Conservation (phyloP, 2,888 invertebrate genomes). For the Andrena hattorfiana region DNA sequence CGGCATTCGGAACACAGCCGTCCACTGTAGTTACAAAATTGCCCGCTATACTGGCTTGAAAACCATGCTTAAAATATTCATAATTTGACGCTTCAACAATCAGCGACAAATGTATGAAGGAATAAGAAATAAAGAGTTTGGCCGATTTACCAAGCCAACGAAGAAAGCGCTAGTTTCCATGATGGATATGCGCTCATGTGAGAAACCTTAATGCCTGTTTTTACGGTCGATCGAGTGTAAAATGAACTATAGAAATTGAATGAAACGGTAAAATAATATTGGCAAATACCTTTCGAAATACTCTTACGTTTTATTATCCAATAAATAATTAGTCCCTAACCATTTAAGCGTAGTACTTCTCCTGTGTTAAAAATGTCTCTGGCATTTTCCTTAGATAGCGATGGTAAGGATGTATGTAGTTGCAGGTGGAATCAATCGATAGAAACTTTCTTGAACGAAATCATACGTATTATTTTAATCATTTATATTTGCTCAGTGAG, state of each 20-base stretch:
- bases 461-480: no score
- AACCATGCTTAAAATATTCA: neutral
- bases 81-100: neutral
- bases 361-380: no score
- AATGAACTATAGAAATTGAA: slow-evolving; percentile 41
- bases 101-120: neutral
- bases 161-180: slow-evolving; percentile 7
- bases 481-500: no score
- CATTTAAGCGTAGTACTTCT: no score
- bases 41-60: no score
- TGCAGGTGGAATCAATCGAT: no score
- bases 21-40: no score
- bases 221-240: slow-evolving; percentile 73
- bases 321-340: no score
- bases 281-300: slow-evolving; percentile 55
- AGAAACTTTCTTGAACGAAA: no score
- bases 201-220: slow-evolving; percentile 76
- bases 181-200: slow-evolving; percentile 54
- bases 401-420: no score
- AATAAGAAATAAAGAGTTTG: slow-evolving; percentile 22
- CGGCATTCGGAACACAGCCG: no score
- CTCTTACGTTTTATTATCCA: neutral
- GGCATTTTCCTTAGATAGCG: no score
- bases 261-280: slow-evolving; percentile 43
- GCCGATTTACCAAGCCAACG: slow-evolving; percentile 38